Conservation (phyloP, 2,797 vertebrate species). For the Acanthurus lineatus region DNA sequence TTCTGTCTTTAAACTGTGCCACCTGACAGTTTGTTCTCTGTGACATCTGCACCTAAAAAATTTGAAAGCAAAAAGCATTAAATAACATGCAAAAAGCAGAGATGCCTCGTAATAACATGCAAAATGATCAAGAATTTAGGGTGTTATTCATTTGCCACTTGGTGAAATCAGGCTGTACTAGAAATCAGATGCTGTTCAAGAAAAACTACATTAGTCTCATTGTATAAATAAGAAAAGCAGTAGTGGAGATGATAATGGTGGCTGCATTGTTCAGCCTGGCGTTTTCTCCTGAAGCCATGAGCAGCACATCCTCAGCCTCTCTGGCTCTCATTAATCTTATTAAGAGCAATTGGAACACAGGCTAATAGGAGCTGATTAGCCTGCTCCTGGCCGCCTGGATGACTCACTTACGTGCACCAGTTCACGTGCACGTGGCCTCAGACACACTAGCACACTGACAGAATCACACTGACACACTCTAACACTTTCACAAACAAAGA, state of each 20-base stretch:
- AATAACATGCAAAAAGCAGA: too few relatives aligned
- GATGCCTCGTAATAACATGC: too few relatives aligned
- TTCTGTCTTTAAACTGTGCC: too few relatives aligned
- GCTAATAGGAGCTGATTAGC: conserved; percentile 80
- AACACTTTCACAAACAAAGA: not conserved
- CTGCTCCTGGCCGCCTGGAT: conserved; percentile 64
- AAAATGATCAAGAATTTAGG: too few relatives aligned
- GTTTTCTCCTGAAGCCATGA: conserved; percentile 48
- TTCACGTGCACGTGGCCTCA: conserved; percentile 24
- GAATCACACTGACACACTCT: conserved; percentile 33
- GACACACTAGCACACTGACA: conserved; percentile 21
- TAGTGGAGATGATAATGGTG: conserved; percentile 12
- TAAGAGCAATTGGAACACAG: conserved; percentile 70
- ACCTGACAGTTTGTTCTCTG: too few relatives aligned
- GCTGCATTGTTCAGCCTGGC: conserved; percentile 30
- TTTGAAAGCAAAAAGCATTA: too few relatives aligned
- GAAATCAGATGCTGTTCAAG: not conserved
- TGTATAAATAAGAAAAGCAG: conserved; percentile 1
- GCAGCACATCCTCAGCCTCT: conserved; percentile 61
- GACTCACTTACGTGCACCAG: conserved; percentile 48
- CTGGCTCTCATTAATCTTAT: conserved; percentile 78
- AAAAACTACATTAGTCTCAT: not conserved
- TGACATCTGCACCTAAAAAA: too few relatives aligned
- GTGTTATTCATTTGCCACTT: too few relatives aligned
- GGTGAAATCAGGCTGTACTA: too few relatives aligned